Evolutionary conservation across 2,888 invertebrate genomes (phyloP), one percentile per base, ranked within the genome.

Genomic region (Xylocampa areola): DNA sequence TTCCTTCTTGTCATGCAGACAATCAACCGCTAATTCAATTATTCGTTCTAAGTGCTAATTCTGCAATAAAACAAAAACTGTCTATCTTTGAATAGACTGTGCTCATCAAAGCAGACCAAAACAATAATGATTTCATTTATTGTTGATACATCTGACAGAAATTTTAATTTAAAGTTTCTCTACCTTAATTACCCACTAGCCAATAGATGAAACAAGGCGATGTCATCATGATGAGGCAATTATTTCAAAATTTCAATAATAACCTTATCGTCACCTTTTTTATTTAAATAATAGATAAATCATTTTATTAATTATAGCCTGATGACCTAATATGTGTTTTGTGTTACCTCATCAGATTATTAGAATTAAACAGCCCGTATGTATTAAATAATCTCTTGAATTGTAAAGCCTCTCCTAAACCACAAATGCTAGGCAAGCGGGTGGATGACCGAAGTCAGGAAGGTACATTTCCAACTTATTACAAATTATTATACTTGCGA

Each of bases 11-110:
- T 82, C 83, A 80, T 81, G 71, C 77, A 81, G 71, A 84, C 86
- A 85, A 87, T 87, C 83, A 79, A 79, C 76, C 65, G 67, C 77
- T 86, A 85, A 88, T 86, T 88, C 78, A 87, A 86, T 88, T 85
- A 87, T 80, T 80, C 68, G 72, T 72, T 77, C 60, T 75, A 73
- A 81, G 80, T 79, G 79, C 73, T 78, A 79, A 82, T 79, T 79
- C 74, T 49, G 54, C 63, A 76, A 76, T 76, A 77, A 77, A 81
- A 81, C 76, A 78, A 77, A 74, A 76, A 77, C 69, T 67, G 68
- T 59, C 55, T 60, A 61, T 50, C 19, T 59, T 51, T 45, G 36
- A 68, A 66, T 53, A 29, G 43, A 55, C 21, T 37, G 29, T 37
- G 37, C 40, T 14, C 51, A 60, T 71, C 54, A 68, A 65, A 70